Conservation (phyloP, 1,140 invertebrate species). For the Rhopalosiphum padi region DNA sequence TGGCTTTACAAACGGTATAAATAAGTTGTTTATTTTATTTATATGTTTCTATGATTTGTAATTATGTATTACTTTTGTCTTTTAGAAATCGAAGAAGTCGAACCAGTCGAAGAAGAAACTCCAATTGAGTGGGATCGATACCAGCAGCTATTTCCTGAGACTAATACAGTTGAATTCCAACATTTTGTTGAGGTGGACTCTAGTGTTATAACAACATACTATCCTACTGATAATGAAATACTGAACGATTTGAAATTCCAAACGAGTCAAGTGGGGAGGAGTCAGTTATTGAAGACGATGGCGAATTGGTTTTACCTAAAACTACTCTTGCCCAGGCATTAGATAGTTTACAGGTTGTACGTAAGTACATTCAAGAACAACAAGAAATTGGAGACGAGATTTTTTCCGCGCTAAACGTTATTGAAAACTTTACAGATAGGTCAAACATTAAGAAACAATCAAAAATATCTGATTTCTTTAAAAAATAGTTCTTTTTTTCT, state of each 20-base stretch:
- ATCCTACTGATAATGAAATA: constrained; percentile 16
- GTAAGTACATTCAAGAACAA: not conserved
- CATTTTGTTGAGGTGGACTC: constrained; percentile 21
- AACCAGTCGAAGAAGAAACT: not conserved
- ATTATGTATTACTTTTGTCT: not conserved
- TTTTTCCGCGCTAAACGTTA: not conserved
- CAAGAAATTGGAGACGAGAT: constrained; percentile 19
- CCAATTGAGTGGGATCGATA: constrained; percentile 3
- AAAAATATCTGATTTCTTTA: too few relatives aligned
- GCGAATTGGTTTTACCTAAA: not conserved
- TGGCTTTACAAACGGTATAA: not conserved
- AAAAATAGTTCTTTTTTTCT: too few relatives aligned
- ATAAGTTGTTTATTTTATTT: constrained; percentile 17
- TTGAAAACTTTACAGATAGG: not conserved
- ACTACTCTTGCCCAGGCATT: constrained; percentile 18
- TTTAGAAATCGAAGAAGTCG: not conserved
- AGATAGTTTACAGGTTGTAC: too few relatives aligned
- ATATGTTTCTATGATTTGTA: not conserved
- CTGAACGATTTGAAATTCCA: not conserved
- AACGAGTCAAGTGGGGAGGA: not conserved
- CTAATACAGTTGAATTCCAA: constrained; percentile 21
- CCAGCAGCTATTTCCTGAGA: constrained; percentile 16
- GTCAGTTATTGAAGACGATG: not conserved
- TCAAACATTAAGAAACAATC: too few relatives aligned
- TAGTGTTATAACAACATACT: not conserved